phyloP scores from a whole-genome alignment of 2,113 vertebrate genomes.

The Plecotus auritus region DNA sequence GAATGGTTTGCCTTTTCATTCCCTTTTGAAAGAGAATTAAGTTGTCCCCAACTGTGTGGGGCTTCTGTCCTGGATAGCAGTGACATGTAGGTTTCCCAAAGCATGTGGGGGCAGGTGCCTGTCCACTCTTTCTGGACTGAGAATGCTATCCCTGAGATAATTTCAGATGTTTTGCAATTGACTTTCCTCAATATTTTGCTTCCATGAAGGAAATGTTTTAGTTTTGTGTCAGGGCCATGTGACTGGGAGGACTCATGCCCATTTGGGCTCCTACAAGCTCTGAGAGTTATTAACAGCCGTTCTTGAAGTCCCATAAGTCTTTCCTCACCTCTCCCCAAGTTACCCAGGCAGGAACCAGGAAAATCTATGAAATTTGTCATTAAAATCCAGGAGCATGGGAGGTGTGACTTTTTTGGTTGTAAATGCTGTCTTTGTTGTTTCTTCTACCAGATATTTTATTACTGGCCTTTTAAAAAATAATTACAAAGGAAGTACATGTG shows the following conservation, averaged over 20 bases:
- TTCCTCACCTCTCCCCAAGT: neutral
- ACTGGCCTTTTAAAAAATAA: neutral
- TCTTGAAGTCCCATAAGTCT: neutral
- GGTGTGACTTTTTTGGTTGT: accelerated
- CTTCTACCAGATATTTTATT: neutral
- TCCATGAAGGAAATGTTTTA: neutral
- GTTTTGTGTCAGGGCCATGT: neutral
- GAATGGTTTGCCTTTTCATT: neutral
- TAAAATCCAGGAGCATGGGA: neutral
- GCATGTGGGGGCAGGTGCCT: accelerated
- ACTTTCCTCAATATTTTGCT: neutral
- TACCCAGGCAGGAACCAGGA: neutral
- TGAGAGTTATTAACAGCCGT: neutral
- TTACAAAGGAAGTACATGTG: neutral
- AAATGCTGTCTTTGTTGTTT: neutral
- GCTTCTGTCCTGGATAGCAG: neutral
- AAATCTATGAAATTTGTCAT: neutral
- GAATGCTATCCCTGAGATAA: neutral
- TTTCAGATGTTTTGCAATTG: too few species aligned
- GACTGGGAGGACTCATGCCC: neutral
- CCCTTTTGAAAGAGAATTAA: neutral
- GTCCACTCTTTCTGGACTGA: neutral
- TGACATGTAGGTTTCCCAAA: neutral
- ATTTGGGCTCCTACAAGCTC: neutral
- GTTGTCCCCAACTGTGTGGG: too few species aligned